A percentile compares a stretch with the other conserved stretches of the same genome.
Evolutionary conservation across 2,797 vertebrate species (phyloP).

Genomic region (Argya squamiceps): DNA sequence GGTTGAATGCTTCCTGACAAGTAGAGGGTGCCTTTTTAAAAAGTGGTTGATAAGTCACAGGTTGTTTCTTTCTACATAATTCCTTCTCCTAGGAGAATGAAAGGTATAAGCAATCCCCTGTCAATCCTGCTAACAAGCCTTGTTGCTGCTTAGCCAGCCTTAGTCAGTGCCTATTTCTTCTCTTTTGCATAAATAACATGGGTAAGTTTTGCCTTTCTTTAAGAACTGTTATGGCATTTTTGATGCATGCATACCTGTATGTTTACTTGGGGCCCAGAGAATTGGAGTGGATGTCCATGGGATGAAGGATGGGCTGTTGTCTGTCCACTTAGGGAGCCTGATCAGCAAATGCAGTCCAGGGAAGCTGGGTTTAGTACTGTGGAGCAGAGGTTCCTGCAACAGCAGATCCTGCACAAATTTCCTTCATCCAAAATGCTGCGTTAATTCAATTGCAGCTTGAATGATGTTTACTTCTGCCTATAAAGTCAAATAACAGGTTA

Average conservation of each 20-base stretch:
- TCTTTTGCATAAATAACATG: not conserved
- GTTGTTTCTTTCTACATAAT: not conserved
- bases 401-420: not conserved
- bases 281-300: rapidly evolving
- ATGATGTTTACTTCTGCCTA: not conserved
- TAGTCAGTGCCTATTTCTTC: not conserved
- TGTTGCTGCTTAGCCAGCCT: not conserved
- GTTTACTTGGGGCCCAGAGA: not conserved
- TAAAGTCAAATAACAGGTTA: not conserved
- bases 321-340: not conserved
- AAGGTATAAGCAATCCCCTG: not conserved
- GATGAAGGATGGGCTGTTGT: not conserved
- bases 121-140: not conserved
- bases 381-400: not conserved
- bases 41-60: not conserved
- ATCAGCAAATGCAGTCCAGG: not conserved
- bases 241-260: not conserved
- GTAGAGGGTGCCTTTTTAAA: not conserved
- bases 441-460: not conserved
- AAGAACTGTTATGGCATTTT: not conserved
- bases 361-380: not conserved
- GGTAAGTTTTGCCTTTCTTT: not conserved
- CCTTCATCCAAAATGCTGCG: not conserved
- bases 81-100: not conserved
- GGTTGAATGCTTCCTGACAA: not conserved